A percentile compares a stretch with the other conserved stretches of the same genome.
phyloP scores from a whole-genome alignment of 2,797 vertebrate species.

The Alosa sapidissima region DNA sequence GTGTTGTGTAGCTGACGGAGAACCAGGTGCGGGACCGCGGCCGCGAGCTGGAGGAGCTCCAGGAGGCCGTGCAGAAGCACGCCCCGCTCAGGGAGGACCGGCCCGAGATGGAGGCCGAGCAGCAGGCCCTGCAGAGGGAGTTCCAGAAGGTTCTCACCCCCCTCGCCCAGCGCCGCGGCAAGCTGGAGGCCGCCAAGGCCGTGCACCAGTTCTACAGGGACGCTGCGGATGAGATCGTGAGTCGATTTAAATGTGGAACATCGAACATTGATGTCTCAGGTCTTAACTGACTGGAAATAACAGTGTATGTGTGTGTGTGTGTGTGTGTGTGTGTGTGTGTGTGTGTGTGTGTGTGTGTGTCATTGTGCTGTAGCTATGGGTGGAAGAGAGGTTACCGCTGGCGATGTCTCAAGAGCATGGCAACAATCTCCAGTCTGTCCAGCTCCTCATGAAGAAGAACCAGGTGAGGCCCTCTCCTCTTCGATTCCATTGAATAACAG shows the following conservation, averaged over 20 bases:
- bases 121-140: conserved; percentile 76
- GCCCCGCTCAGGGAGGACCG: conserved; percentile 65
- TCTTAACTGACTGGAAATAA: not conserved
- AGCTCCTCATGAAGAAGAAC: conserved; percentile 91
- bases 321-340: not conserved
- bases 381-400: conserved; percentile 88
- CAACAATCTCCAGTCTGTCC: conserved; percentile 87
- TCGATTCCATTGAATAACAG: not conserved
- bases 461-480: conserved; percentile 72
- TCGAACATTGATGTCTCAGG: not conserved
- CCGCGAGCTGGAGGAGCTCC: conserved; percentile 86
- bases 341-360: not conserved
- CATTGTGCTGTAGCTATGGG: conserved; percentile 82
- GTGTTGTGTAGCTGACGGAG: conserved; percentile 79
- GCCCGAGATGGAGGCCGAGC: conserved; percentile 74
- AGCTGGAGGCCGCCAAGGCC: conserved; percentile 82
- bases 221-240: conserved; percentile 89
- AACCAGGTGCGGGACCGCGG: conserved; percentile 86
- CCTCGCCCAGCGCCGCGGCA: conserved; percentile 79
- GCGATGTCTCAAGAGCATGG: conserved; percentile 85
- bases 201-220: conserved; percentile 89
- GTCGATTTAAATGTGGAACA: conserved; percentile 40
- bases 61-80: conserved; percentile 72
- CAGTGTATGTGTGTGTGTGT: not conserved
- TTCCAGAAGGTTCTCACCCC: conserved; percentile 86